These are phyloP conservation scores for Potamilus streckersoni DNA, from an alignment of 1,140 invertebrate genomes.

Conservation along the genomic window DNA sequence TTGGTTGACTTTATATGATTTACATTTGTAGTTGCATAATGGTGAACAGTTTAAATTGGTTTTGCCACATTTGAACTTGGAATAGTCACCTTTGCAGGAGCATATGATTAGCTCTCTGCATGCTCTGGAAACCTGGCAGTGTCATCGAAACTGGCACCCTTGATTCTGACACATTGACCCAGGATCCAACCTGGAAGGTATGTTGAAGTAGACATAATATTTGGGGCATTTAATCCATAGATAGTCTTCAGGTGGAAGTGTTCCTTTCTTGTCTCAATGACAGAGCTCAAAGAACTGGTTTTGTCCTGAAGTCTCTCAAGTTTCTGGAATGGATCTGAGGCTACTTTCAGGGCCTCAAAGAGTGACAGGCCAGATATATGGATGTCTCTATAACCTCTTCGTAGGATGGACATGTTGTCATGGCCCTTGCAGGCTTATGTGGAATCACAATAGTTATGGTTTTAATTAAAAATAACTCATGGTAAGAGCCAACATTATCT, in stretches of 20 bases:
- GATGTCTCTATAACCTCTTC: slow-evolving; percentile 5
- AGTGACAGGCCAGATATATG: not conserved
- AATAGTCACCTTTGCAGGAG: not conserved
- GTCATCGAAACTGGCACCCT: slow-evolving; percentile 16
- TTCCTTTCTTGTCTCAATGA: no score
- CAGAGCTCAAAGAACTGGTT: no score
- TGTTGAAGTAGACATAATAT: slow-evolving; percentile 1
- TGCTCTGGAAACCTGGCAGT: slow-evolving; percentile 3
- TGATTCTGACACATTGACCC: slow-evolving; percentile 9
- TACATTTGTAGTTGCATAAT: no score
- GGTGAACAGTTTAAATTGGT: no score
- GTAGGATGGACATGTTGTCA: slow-evolving; percentile 12
- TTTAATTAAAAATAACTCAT: no score
- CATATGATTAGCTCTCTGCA: slow-evolving; percentile 23
- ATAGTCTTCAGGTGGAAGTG: not conserved
- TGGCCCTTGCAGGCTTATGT: slow-evolving; percentile 10
- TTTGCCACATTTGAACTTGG: no score
- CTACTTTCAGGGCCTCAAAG: not conserved
- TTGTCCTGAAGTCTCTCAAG: no score
- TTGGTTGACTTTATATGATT: no score
- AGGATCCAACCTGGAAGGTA: slow-evolving; percentile 2
- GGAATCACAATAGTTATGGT: slow-evolving; percentile 3
- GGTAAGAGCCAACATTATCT: no score
- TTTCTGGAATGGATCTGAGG: no score
- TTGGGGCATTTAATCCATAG: slow-evolving; percentile 6